A percentile compares a stretch with the other conserved stretches of the same genome.
These are phyloP conservation scores for Triplophysa dalaica DNA, from an alignment of 2,113 vertebrate genomes.

Conservation along the genomic window DNA sequence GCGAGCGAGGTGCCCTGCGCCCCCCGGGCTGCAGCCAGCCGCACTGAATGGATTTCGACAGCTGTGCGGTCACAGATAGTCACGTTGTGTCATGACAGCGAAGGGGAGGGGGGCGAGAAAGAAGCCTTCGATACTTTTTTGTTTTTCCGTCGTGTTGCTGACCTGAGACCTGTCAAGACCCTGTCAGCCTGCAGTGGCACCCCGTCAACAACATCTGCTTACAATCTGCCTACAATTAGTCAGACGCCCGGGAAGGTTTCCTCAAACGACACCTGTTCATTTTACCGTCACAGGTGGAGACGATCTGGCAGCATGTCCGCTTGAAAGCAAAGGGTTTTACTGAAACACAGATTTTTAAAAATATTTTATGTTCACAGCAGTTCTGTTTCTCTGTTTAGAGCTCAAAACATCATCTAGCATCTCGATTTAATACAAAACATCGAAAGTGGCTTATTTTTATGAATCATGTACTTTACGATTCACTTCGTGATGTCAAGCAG, in stretches of 20 bases:
- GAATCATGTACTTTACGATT: too few relatives aligned
- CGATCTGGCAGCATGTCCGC: neutral
- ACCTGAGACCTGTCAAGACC: conserved; percentile 58
- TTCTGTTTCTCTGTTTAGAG: too few relatives aligned
- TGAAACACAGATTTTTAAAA: neutral
- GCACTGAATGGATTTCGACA: conserved; percentile 69
- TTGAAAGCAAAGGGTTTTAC: neutral
- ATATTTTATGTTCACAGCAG: neutral
- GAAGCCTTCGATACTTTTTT: conserved; percentile 17
- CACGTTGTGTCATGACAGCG: conserved; percentile 65
- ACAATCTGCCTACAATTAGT: conserved; percentile 53
- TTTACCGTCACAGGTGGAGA: conserved; percentile 15
- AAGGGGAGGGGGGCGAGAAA: conserved; percentile 23
- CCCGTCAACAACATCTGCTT: conserved; percentile 58
- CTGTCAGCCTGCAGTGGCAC: conserved; percentile 59
- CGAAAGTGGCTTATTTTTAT: too few relatives aligned
- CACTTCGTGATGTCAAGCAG: neutral
- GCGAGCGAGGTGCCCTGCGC: conserved; percentile 56
- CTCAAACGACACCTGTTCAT: conserved; percentile 50
- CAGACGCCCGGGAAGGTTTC: conserved; percentile 32
- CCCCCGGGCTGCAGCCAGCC: conserved; percentile 53
- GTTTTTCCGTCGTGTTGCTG: conserved; percentile 33
- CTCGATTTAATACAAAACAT: too few relatives aligned
- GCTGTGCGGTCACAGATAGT: conserved; percentile 68
- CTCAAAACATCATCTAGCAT: too few relatives aligned